Evolutionary conservation across 1,140 invertebrate species (phyloP).

Genomic region (Triops longicaudatus): DNA sequence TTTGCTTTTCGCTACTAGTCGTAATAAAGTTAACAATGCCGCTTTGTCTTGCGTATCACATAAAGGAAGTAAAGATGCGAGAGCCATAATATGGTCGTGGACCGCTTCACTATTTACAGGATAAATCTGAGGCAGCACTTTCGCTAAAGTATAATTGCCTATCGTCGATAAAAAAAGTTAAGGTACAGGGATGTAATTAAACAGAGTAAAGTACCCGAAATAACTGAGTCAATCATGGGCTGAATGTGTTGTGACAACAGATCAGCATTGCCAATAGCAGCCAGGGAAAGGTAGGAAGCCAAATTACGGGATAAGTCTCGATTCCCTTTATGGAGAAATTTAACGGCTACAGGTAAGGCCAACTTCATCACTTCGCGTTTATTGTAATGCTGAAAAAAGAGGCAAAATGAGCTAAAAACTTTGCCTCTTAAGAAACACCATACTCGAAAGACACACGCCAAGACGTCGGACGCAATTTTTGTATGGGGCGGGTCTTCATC

Average conservation of each 20-base stretch:
- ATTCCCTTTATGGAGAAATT: conserved; percentile 83
- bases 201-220: conserved; percentile 53
- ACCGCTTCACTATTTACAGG: conserved; percentile 73
- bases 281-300: conserved; percentile 81
- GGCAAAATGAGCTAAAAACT: background rate
- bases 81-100: conserved; percentile 68
- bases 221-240: conserved; percentile 79
- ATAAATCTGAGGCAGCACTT: conserved; percentile 80
- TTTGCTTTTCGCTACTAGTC: conserved; percentile 67
- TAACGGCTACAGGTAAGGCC: conserved; percentile 78
- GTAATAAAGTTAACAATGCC: conserved; percentile 68
- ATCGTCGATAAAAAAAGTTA: conserved; percentile 27
- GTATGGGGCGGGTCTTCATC: conserved; percentile 88
- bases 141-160: conserved; percentile 75
- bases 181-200: background rate
- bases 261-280: conserved; percentile 81
- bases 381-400: conserved; percentile 63
- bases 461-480: conserved; percentile 87
- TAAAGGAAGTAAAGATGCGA: conserved; percentile 67
- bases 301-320: conserved; percentile 78
- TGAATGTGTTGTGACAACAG: conserved; percentile 75
- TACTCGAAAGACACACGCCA: conserved; percentile 88
- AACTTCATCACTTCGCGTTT: conserved; percentile 81
- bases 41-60: conserved; percentile 75
- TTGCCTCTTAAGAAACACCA: conserved; percentile 27